phyloP scores from a whole-genome alignment of 1,140 invertebrate species.

The Neotoxoptera formosana region DNA sequence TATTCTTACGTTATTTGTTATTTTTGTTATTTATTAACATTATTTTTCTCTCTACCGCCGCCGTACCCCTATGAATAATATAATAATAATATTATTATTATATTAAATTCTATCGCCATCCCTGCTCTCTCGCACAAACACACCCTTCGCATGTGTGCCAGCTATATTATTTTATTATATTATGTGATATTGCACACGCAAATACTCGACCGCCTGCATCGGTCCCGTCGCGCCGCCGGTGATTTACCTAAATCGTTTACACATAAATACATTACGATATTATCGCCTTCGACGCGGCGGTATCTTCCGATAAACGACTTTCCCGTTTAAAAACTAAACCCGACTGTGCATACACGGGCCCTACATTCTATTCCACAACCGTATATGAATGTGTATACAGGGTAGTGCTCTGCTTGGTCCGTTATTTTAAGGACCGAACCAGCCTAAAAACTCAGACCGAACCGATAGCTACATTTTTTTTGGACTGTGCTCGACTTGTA shows the following conservation, averaged over 20 bases:
- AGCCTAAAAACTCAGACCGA: no score
- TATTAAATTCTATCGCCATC: conserved; percentile 1
- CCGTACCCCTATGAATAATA: neutral
- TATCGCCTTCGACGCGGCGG: neutral
- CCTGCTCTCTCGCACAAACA: neutral
- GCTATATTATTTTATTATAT: neutral
- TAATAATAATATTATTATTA: conserved; percentile 34
- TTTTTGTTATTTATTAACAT: conserved; percentile 14
- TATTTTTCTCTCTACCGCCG: neutral
- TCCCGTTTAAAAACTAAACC: neutral
- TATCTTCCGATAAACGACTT: neutral
- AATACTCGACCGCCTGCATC: neutral
- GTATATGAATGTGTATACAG: no score
- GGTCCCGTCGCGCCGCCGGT: neutral
- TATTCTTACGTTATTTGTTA: neutral
- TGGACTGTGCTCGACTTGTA: no score
- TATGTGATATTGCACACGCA: neutral
- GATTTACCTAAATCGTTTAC: conserved; percentile 11
- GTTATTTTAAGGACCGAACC: no score
- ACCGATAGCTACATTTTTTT: no score
- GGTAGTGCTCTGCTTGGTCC: no score
- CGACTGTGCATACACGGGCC: neutral
- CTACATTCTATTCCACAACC: neutral
- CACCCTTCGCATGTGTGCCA: neutral
- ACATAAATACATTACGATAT: neutral